Evolutionary conservation across 2,888 invertebrate species (phyloP).

Genomic region (Drosophila kanekoi): DNA sequence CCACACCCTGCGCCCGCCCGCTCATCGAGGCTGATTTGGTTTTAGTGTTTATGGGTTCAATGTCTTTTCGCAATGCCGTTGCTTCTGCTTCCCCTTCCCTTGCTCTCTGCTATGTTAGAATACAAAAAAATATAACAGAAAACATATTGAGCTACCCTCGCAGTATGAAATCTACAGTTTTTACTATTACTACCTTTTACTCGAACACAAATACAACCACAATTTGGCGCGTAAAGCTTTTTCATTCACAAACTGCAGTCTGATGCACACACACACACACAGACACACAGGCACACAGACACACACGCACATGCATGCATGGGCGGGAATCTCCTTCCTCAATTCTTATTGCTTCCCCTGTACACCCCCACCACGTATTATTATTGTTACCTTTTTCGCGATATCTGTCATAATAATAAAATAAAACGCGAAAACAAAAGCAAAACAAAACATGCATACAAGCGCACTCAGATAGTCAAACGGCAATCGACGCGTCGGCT

Average conservation of each 20-base stretch:
- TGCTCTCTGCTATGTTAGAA: not conserved
- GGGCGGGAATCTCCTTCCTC: constrained; percentile 1
- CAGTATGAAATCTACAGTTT: not conserved
- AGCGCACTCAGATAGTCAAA: constrained; percentile 14
- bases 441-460: constrained; percentile 19
- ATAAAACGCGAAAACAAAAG: constrained; percentile 15
- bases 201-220: constrained; percentile 26
- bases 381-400: constrained; percentile 11
- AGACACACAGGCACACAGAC: constrained; percentile 3
- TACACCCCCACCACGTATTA: constrained; percentile 6
- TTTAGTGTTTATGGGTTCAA: constrained; percentile 46
- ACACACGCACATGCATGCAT: not conserved
- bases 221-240: constrained; percentile 55
- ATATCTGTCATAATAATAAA: constrained; percentile 9
- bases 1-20: not conserved
- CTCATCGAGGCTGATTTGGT: not conserved
- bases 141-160: constrained; percentile 24
- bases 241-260: constrained; percentile 55
- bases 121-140: not conserved
- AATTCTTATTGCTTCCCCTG: not conserved
- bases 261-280: constrained; percentile 10
- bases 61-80: constrained; percentile 20
- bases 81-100: not conserved
- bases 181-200: constrained; percentile 15
- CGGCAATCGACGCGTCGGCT: not conserved